Conservation (phyloP, 2,113 vertebrate species). For the Entelurus aequoreus region DNA sequence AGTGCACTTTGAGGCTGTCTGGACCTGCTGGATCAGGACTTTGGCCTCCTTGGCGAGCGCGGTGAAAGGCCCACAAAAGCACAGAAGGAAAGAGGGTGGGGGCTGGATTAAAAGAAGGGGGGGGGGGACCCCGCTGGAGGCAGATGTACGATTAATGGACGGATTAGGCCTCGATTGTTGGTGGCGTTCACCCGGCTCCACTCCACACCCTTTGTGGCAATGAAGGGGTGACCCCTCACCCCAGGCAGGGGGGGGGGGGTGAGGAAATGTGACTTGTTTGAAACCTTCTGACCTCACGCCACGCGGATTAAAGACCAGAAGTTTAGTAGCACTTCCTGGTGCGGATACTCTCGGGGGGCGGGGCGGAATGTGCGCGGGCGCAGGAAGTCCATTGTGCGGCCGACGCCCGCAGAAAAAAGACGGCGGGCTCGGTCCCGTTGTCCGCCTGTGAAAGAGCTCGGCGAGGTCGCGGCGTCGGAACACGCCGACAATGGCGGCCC, state of each 20-base stretch:
- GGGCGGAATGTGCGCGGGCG: slow-evolving; percentile 67
- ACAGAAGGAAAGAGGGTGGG: slow-evolving; percentile 68
- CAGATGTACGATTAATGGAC: slow-evolving; percentile 84
- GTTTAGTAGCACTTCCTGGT: slow-evolving; percentile 12
- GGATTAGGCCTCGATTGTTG: slow-evolving; percentile 86
- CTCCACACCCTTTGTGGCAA: slow-evolving; percentile 74
- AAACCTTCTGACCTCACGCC: too few relatives aligned
- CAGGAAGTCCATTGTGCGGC: slow-evolving; percentile 73
- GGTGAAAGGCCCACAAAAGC: slow-evolving; percentile 64
- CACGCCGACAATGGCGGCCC: slow-evolving; percentile 58
- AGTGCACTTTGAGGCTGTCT: slow-evolving; percentile 16
- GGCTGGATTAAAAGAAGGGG: slow-evolving; percentile 54
- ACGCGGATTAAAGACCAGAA: too few relatives aligned
- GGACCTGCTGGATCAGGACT: slow-evolving; percentile 52
- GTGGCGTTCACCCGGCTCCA: slow-evolving; percentile 62
- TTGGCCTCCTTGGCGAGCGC: slow-evolving; percentile 36
- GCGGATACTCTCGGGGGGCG: slow-evolving; percentile 51
- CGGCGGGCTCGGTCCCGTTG: slow-evolving; percentile 62
- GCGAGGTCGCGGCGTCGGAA: slow-evolving; percentile 63
- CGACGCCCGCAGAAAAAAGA: slow-evolving; percentile 72
- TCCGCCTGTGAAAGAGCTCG: slow-evolving; percentile 58
- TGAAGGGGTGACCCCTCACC: slow-evolving; percentile 17
- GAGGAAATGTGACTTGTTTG: slow-evolving; percentile 72
- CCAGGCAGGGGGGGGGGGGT: slow-evolving; percentile 75
- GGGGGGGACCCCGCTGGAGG: slow-evolving; percentile 75